Base-by-base conservation (phyloP, 1,140 invertebrate genomes). In the Drosophila repleta region DNA sequence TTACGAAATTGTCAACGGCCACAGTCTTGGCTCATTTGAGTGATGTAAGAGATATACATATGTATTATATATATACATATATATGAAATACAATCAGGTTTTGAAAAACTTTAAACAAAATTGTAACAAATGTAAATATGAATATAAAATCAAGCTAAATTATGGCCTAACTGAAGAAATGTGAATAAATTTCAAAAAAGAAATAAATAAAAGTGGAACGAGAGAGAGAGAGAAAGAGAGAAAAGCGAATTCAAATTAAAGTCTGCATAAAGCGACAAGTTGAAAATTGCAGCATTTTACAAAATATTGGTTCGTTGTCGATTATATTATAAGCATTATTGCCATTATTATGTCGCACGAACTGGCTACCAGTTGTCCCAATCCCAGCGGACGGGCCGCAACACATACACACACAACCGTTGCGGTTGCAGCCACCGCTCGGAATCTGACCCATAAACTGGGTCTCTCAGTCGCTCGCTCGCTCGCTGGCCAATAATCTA, bases 301-400 rank as follows among this genome's bases (percentile, higher is more conserved):
- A 63, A 70, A 55, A 56, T 71, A 65, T 71, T 71, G 60, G 32
- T 57, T 21, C 61, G 17, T 15, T 26, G 13, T 81, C 74, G 79
- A 82, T 82, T 81, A 81, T 69, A 78, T 81, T 81, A 65, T 71
- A 66, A 46, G 53, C 68, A 82, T 78, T 81, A 81, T 83, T 65
- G 53, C 69, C 74, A 69, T 78, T 81, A 81, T 78, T 81, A 78
- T 81, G 70, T 83, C 64, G 45, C 35, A 45, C 37, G 61, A 63
- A 45, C 61, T 58, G 41, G 66, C 64, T 51, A 61, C 51, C 56
- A 60, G 75, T 60, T 67, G 60, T 62, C 51, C 62, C 61, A 52
- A 43, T 17, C 48, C 70, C 55, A 52, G 10, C 32, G 32, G 32
- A 35, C 32, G 32, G 32, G 32, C 32, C 35, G 29, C 37, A 26